Base-by-base conservation (phyloP, 1,140 invertebrate species). In the Ladona fulva region DNA sequence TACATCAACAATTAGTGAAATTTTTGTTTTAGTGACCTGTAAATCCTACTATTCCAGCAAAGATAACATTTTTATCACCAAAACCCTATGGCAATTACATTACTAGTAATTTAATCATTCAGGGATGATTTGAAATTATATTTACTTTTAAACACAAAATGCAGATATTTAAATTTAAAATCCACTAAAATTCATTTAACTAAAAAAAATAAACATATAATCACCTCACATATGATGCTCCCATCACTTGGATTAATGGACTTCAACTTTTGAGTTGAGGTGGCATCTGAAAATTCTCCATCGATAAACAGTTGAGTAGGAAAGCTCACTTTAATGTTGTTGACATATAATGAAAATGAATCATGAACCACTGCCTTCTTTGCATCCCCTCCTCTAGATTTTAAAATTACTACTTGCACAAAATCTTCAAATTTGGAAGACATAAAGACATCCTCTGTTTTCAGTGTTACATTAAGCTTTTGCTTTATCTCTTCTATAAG, bases 401-500 rank as follows among this genome's bases (percentile, higher is more conserved):
- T 90, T 0, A 90, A 80, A 0, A 96, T 86, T 0, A 94, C 90
- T 7, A 87, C 86, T 25, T 86, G 87, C 19, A 87, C 88, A 81
- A 98, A 96, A 79, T 97, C 94, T 19, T 89, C 87, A 83, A 98
- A 97, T 0, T 91, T 89, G 0, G 96, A 94, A 7, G 94, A 92
- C 94, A 98, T 95, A 82, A 97, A 98, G 0, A 98, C 92, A 80
- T 97, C 93, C 81, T 95, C 95, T 83, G 95, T 97, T 82, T 95
- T 90, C 10, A 99, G 83, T 29, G 89, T 89, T 14, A 97, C 85
- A 77, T 90, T 89, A 24, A 93, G 89, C 78, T 92, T 88, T 77
- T 96, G 93, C 84, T 96, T 96, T 0, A 97, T 88, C 86, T 98
- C 96, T 86, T 98, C 97, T 0, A 99, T 91, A 42, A 98, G 84